Evolutionary conservation across 30 jellyfish, hydroid and myxozoan species (phyloP).

Genomic region (Hydractinia symbiolongicarpus): DNA sequence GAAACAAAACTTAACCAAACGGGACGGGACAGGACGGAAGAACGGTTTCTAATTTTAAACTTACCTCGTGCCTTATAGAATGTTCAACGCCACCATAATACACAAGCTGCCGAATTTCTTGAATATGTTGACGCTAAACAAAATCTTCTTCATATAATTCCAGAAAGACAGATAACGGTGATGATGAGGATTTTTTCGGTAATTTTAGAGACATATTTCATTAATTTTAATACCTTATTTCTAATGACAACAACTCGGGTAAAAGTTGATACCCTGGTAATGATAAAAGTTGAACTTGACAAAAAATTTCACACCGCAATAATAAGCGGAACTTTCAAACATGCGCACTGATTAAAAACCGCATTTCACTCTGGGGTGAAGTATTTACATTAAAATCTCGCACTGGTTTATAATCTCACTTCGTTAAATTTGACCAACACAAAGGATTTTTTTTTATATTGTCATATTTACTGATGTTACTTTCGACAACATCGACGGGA

Average conservation of each 20-base stretch:
- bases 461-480: too few relatives aligned
- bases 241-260: background rate
- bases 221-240: too few relatives aligned
- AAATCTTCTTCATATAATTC: background rate
- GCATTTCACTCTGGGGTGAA: too few relatives aligned
- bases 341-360: too few relatives aligned
- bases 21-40: background rate
- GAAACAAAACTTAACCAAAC: background rate
- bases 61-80: slow-evolving; percentile 68
- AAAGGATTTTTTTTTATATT: too few relatives aligned
- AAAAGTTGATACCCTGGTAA: background rate
- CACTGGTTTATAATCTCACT: too few relatives aligned
- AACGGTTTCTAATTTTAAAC: background rate
- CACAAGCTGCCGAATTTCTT: slow-evolving; percentile 64
- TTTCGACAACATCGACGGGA: too few relatives aligned
- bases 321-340: background rate
- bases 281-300: background rate
- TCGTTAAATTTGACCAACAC: too few relatives aligned
- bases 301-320: background rate
- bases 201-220: too few relatives aligned
- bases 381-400: too few relatives aligned
- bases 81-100: slow-evolving; percentile 87
- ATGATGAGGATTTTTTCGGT: too few relatives aligned
- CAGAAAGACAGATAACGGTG: background rate
- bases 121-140: slow-evolving; percentile 47